Base-by-base conservation (phyloP, 2,113 vertebrate genomes). In the Anoplopoma fimbria region DNA sequence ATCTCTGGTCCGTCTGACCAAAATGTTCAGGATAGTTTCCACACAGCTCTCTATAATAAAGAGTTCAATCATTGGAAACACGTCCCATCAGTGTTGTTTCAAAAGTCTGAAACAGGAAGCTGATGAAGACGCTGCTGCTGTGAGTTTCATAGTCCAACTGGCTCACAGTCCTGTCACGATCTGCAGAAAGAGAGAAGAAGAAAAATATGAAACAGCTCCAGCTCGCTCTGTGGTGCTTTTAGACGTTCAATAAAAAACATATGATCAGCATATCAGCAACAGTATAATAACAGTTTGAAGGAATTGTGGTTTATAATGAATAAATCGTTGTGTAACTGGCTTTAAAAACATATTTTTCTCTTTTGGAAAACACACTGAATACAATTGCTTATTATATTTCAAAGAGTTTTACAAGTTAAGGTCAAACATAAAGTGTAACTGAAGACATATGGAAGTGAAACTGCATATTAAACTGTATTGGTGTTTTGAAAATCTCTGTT, bases 51-150 rank as follows among this genome's bases (percentile, higher is more conserved):
- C 78, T 42, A 1, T 15, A 55, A 45, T n/a, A 60, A 69, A 87
- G 82, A 89, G 85, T 86, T 83, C 89, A 75, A 51, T 67, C 58
- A 5, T 63, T 70, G 73, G 15, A 73, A 85, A 77, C 25, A 2
- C 38, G 69, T 85, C 64, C 60, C 75, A 45, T 79, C 45, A 1
- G 75, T 36, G 33, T 21, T 60, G 14, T 77, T 70, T 77, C 57
- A 34, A 8, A 53, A 70, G 79, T 68, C 62, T 55, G 77, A 83
- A 82, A 86, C 33, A 61, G 73, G 81, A 31, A 57, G 40, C 69
- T 3, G 27, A 81, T 73, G 75, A 61, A 70, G 81, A 31, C 61
- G 40, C 69, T 3, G 27, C 84, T 73, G 75, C 68, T 83, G 70
- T 78, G 76, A 79, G 69, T 69, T 78, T 75, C 70, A 13, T 1